Evolutionary conservation across 2,888 invertebrate species (phyloP), one percentile per base, ranked within the genome.

Genomic region (Sarcophaga rosellei): DNA sequence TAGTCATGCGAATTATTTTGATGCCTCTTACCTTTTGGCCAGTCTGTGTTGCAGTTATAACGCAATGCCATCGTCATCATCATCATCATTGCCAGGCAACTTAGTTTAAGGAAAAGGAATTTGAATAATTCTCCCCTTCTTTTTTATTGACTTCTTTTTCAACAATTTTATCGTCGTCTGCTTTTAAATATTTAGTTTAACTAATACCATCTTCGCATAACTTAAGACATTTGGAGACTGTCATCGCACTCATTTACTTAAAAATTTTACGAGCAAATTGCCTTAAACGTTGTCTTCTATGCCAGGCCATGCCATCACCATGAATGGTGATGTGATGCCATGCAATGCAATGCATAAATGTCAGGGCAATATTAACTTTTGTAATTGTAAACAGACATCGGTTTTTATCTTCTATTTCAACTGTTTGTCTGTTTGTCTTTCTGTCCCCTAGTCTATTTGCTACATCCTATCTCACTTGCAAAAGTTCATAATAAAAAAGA

Each of bases 121-220:
- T 80, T 86, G 83, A 86, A 86, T 86, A 83, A 83, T 86, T 76
- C 80, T 68, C 62, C 25, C 76, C 25, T 75, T 75, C 62, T 17
- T 57, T 25, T 47, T 66, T 70, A 53, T 81, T 69, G 12, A 44
- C 21, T 44, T 66, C 62, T 65, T 81, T 69, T 77, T 62, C 23
- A 72, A 76, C 25, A 59, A 47, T 76, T 73, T 74, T 84, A 73
- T 76, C 80, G 61, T 76, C 80, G 61, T 59, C 47, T 68, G 45
- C 44, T 53, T 21, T 35, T 20, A n/a, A n/a, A n/a, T n/a, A 68
- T n/a, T 78, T 74, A 4, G 47, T 59, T 74, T 68, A 82, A 79
- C 62, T 70, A 66, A 72, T 79, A 20, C 65, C 73, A 73, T 73
- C 86, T 68, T 61, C n/a, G 68, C 69, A 59, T 69, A 72, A 77